A percentile compares a stretch with the other conserved stretches of the same genome.
Conservation (phyloP, 92 coral and sea anemone genomes). For the Metridium senile region DNA sequence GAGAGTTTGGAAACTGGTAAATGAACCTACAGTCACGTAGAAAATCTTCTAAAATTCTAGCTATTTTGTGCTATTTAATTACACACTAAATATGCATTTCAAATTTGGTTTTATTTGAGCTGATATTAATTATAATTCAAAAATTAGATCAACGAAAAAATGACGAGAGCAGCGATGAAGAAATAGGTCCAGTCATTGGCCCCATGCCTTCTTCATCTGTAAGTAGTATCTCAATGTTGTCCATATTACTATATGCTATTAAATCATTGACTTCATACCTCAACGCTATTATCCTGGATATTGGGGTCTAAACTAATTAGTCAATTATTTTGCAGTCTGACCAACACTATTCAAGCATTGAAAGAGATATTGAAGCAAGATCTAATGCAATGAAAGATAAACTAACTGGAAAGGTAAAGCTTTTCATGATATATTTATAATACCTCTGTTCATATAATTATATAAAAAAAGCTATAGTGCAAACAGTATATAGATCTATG, state of each 20-base stretch:
- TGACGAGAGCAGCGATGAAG: slow-evolving; percentile 36
- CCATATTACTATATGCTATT: too few relatives aligned
- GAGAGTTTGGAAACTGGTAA: neutral
- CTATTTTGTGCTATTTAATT: too few relatives aligned
- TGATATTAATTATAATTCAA: neutral
- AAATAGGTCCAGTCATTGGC: slow-evolving; percentile 65
- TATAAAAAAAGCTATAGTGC: too few relatives aligned
- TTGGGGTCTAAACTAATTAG: neutral
- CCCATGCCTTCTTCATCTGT: slow-evolving; percentile 78
- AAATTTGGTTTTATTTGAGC: neutral
- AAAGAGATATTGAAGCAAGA: slow-evolving; percentile 89
- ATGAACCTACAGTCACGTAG: neutral
- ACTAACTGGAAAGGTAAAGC: slow-evolving; percentile 77
- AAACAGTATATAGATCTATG: too few relatives aligned
- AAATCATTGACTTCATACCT: neutral
- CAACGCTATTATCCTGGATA: too few relatives aligned
- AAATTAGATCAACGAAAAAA: neutral
- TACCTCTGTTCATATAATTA: too few relatives aligned
- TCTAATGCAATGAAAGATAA: slow-evolving; percentile 73
- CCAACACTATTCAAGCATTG: slow-evolving; percentile 56
- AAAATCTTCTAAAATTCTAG: too few relatives aligned
- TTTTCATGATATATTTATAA: neutral
- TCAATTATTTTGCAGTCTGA: neutral
- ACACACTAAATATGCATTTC: neutral
- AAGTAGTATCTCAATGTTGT: slow-evolving; percentile 20